phyloP scores from a whole-genome alignment of 35 echinoderm and acorn worm genomes.

The Patiria miniata region DNA sequence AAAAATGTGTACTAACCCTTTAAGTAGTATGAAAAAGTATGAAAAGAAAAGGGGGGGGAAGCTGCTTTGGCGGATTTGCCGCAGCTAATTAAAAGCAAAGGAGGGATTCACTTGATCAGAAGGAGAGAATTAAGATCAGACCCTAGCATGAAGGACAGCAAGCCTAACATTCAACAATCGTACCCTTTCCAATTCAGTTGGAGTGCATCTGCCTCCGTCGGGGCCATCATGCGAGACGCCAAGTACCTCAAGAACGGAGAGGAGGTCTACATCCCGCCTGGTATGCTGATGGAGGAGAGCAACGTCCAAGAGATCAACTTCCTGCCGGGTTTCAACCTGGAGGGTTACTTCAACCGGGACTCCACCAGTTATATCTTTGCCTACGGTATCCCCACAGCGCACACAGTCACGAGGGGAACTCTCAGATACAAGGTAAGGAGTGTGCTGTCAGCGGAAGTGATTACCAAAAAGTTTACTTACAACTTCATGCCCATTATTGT shows the following conservation, averaged over 20 bases:
- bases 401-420: conserved; percentile 78
- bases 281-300: conserved; percentile 64
- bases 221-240: conserved; percentile 66
- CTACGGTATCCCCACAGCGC: conserved; percentile 84
- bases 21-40: too few species aligned
- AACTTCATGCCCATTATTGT: too few species aligned
- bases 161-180: too few species aligned
- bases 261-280: conserved; percentile 90
- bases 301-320: conserved; percentile 80
- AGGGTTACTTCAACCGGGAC: conserved; percentile 91
- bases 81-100: too few species aligned
- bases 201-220: conserved; percentile 73
- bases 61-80: too few species aligned
- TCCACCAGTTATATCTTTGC: conserved; percentile 83
- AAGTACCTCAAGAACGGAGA: conserved; percentile 79
- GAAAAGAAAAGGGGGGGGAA: too few species aligned
- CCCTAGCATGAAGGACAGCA: too few species aligned
- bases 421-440: conserved; percentile 94
- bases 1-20: too few species aligned
- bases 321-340: conserved; percentile 94
- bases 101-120: too few species aligned
- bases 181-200: conserved; percentile 50
- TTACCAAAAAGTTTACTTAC: too few species aligned
- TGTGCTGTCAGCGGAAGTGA: too few species aligned
- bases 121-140: too few species aligned